Conservation (phyloP, 2,113 vertebrate species). For the Dendrocopos noguchii region DNA sequence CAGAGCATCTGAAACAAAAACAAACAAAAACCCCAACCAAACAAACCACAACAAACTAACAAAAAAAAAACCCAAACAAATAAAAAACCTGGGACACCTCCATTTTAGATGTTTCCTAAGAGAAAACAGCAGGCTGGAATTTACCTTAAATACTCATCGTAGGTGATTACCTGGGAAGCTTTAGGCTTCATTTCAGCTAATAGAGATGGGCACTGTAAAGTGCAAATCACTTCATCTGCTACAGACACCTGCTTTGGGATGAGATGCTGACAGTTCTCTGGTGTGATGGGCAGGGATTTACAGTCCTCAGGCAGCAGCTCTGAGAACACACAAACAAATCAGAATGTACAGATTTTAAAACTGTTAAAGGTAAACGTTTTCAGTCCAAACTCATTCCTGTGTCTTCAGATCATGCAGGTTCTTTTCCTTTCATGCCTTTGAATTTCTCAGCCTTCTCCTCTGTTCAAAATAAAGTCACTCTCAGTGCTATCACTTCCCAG, state of each 20-base stretch:
- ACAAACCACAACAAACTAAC: too few relatives aligned
- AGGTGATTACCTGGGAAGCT: background rate
- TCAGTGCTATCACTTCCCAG: background rate
- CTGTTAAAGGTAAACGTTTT: background rate
- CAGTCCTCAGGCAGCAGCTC: background rate
- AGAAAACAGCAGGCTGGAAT: accelerated
- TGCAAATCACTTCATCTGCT: background rate
- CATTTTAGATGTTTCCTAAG: background rate
- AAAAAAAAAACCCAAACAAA: too few relatives aligned
- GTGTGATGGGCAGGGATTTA: background rate
- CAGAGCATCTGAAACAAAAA: background rate
- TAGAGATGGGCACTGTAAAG: background rate
- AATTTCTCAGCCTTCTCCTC: background rate
- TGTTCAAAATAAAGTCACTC: background rate
- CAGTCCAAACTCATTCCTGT: background rate
- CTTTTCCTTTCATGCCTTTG: background rate
- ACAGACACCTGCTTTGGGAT: background rate
- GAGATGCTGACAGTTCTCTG: background rate
- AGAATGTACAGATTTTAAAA: background rate
- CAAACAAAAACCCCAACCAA: too few relatives aligned
- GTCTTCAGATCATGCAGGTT: background rate
- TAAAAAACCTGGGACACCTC: accelerated
- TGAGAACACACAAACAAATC: background rate
- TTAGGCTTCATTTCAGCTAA: background rate
- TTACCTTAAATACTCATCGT: background rate